These are phyloP conservation scores for Labeo catla DNA, from an alignment of 2,113 vertebrate genomes.

Conservation along the genomic window DNA sequence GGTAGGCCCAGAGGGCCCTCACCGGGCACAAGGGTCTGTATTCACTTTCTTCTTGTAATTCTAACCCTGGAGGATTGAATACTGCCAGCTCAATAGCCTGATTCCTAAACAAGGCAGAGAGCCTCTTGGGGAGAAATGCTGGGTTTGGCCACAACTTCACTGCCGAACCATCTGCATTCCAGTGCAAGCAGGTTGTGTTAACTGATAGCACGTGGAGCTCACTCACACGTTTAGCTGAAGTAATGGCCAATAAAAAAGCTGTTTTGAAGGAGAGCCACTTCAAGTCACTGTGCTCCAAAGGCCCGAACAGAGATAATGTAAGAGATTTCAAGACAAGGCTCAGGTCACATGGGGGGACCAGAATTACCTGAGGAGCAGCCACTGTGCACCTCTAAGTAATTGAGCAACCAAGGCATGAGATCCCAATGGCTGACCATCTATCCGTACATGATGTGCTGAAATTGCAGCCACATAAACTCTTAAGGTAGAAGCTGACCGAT, in stretches of 20 bases:
- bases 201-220: too few relatives aligned
- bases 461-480: neutral
- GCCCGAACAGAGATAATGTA: too few relatives aligned
- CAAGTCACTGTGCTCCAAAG: too few relatives aligned
- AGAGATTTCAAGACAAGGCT: too few relatives aligned
- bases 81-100: neutral
- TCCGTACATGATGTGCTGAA: neutral
- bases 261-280: too few relatives aligned
- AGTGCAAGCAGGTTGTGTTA: too few relatives aligned
- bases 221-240: too few relatives aligned
- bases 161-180: neutral
- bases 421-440: neutral
- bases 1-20: neutral
- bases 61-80: neutral
- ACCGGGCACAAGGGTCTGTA: neutral
- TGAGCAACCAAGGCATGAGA: neutral
- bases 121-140: neutral
- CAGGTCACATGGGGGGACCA: too few relatives aligned
- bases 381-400: neutral
- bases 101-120: neutral
- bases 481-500: neutral
- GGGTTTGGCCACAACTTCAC: neutral
- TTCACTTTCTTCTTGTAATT: neutral
- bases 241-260: too few relatives aligned
- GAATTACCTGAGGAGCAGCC: neutral